A percentile compares a stretch with the other conserved stretches of the same genome.
Evolutionary conservation across 2,797 vertebrate genomes (phyloP).

Genomic region (Chelonia mydas): DNA sequence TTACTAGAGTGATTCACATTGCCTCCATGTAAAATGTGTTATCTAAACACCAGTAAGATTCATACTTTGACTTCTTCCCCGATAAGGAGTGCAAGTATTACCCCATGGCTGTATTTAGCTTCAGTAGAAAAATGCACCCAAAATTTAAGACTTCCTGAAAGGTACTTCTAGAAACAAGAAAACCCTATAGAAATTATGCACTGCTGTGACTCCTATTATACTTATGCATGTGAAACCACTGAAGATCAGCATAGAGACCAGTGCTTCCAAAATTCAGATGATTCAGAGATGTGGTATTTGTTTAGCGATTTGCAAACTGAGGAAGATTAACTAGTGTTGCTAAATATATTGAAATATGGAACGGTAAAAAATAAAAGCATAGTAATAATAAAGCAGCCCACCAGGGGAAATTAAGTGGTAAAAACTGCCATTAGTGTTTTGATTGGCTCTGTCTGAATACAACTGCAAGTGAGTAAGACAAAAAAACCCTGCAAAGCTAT

Average conservation of each 20-base stretch:
- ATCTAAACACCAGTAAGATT: background rate
- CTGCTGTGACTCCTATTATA: background rate
- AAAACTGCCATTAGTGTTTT: background rate
- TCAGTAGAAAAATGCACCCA: background rate
- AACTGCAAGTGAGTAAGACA: background rate
- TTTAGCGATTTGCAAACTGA: background rate
- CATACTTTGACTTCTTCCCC: fast-evolving
- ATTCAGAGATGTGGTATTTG: background rate
- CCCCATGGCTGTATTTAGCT: background rate
- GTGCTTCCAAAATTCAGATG: background rate
- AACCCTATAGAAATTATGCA: background rate
- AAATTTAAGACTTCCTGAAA: background rate
- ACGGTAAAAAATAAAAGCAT: background rate
- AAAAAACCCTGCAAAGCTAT: background rate
- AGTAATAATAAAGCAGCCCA: background rate
- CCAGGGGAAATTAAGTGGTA: background rate
- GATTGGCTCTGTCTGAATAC: background rate
- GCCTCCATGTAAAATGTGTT: background rate
- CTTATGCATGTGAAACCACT: background rate
- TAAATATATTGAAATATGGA: background rate
- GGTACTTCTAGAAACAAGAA: background rate
- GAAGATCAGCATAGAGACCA: constrained; percentile 1
- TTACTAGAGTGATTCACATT: background rate
- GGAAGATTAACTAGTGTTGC: background rate
- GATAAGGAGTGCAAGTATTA: background rate